A percentile compares a stretch with the other conserved stretches of the same genome.
These are phyloP conservation scores for Selenia dentaria DNA, from an alignment of 2,888 invertebrate genomes.

Conservation along the genomic window DNA sequence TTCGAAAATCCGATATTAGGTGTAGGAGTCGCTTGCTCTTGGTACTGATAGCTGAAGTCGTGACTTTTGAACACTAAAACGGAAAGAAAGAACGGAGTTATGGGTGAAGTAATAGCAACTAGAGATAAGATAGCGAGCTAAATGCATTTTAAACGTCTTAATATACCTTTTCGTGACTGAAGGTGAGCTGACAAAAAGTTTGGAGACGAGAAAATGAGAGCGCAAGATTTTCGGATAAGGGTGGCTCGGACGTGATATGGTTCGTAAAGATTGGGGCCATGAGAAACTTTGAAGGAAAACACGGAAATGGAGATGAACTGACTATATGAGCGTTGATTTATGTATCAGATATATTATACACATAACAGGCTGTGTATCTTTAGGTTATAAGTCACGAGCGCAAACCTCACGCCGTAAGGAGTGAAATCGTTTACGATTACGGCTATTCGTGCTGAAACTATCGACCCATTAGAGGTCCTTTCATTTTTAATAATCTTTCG, in stretches of 20 bases:
- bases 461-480: no score
- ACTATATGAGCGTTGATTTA: conserved; percentile 11
- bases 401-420: no score
- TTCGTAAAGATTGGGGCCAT: conserved; percentile 67
- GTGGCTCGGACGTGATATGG: conserved; percentile 68
- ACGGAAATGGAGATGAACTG: conserved; percentile 48
- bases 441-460: no score
- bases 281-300: conserved; percentile 62
- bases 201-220: conserved; percentile 68
- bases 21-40: conserved; percentile 89
- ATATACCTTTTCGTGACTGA: conserved; percentile 79
- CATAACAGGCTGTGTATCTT: not conserved
- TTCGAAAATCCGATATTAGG: conserved; percentile 97
- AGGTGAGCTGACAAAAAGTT: conserved; percentile 76
- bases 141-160: conserved; percentile 84
- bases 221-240: conserved; percentile 66
- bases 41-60: conserved; percentile 87
- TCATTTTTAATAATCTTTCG: no score
- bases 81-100: conserved; percentile 83
- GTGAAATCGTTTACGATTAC: no score
- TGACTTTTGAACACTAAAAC: conserved; percentile 95
- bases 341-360: conserved; percentile 8
- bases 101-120: conserved; percentile 76
- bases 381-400: no score
- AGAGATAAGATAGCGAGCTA: conserved; percentile 80